These are phyloP conservation scores for Ditylenchus weischeri DNA, from an alignment of 2,888 invertebrate species.

Conservation along the genomic window DNA sequence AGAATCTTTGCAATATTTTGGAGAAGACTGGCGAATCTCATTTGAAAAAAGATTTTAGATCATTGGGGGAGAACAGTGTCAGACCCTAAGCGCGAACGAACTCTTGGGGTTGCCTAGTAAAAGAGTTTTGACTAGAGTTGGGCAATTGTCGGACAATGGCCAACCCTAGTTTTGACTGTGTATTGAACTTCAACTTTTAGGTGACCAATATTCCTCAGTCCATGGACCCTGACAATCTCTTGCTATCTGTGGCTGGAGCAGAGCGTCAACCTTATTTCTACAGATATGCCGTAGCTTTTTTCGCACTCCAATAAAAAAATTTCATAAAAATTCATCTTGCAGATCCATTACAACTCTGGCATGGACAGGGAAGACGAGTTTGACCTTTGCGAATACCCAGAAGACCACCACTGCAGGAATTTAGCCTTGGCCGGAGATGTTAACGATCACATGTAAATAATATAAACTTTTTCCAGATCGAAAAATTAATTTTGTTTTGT, in stretches of 20 bases:
- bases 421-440: constrained; percentile 49
- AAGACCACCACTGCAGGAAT: constrained; percentile 54
- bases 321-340: constrained; percentile 7
- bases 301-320: too few species aligned
- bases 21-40: too few species aligned
- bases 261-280: constrained; percentile 55
- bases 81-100: too few species aligned
- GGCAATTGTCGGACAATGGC: too few species aligned
- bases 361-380: constrained; percentile 45
- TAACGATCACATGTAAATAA: constrained; percentile 44
- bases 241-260: constrained; percentile 45
- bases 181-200: constrained; percentile 31
- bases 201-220: constrained; percentile 56
- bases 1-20: too few species aligned
- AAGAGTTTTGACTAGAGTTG: too few species aligned
- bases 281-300: constrained; percentile 42
- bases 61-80: too few species aligned
- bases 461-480: too few species aligned
- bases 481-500: too few species aligned
- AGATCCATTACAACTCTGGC: constrained; percentile 46
- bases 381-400: constrained; percentile 51
- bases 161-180: too few species aligned
- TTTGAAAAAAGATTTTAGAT: too few species aligned
- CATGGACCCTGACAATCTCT: constrained; percentile 45
- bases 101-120: too few species aligned